Conservation (phyloP, 2,888 invertebrate genomes). For the Trypoxylon attenuatum region DNA sequence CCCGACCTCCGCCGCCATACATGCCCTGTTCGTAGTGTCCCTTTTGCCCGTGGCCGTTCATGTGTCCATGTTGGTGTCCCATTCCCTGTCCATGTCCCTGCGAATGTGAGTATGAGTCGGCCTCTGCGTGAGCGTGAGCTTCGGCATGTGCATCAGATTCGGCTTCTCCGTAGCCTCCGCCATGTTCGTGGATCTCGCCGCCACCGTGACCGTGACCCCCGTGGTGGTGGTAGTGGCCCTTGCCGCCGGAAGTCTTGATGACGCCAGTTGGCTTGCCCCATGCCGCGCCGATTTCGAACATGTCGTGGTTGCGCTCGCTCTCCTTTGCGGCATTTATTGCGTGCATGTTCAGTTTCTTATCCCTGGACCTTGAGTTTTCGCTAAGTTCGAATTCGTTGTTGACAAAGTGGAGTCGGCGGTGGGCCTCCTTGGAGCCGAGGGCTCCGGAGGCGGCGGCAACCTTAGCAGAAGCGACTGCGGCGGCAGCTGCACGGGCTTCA, state of each 20-base stretch:
- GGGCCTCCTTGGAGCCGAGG: constrained; percentile 1
- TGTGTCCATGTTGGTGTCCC: no score
- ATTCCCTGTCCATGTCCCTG: no score
- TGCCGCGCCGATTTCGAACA: constrained; percentile 7
- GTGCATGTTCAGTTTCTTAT: neutral
- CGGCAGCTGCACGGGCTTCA: neutral
- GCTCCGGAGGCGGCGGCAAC: neutral
- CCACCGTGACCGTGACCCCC: neutral
- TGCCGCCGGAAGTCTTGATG: neutral
- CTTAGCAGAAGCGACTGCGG: neutral
- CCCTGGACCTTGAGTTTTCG: neutral
- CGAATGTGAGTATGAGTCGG: neutral
- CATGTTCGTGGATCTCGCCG: neutral
- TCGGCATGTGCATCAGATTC: neutral
- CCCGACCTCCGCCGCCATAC: no score
- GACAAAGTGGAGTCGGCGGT: neutral
- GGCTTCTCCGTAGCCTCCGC: neutral
- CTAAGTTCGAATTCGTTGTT: neutral
- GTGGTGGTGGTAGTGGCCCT: neutral
- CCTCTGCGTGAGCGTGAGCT: neutral
- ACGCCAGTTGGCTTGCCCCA: neutral
- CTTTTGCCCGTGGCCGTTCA: no score
- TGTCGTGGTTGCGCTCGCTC: constrained; percentile 9
- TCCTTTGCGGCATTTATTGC: neutral
- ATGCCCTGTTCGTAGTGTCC: no score